Conservation (phyloP, 2,113 vertebrate species). For the Sturnus vulgaris region DNA sequence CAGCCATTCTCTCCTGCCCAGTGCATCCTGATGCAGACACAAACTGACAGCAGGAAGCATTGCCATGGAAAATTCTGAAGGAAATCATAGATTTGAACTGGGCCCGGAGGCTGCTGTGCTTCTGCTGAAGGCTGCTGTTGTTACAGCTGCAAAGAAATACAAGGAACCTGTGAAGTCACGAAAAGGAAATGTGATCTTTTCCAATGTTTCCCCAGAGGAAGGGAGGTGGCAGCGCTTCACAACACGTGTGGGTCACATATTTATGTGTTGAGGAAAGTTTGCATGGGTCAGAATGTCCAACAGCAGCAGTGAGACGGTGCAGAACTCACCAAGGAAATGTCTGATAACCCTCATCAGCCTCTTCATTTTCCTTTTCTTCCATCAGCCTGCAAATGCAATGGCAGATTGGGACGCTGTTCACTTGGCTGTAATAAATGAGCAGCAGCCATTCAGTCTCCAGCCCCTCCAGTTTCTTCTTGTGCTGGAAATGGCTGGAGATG, state of each 20-base stretch:
- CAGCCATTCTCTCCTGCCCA: background rate
- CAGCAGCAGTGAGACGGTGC: background rate
- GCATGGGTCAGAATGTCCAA: background rate
- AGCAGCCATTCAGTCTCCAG: background rate
- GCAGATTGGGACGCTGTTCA: background rate
- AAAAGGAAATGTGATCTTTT: background rate
- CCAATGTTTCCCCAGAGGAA: background rate
- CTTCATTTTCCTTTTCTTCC: background rate
- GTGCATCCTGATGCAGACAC: background rate
- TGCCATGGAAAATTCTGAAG: background rate
- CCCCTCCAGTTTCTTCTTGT: background rate
- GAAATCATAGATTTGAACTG: background rate
- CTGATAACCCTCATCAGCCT: background rate
- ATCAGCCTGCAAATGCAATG: background rate
- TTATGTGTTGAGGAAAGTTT: background rate
- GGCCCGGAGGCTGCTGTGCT: background rate
- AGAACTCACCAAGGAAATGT: background rate
- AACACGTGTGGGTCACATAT: fast-evolving
- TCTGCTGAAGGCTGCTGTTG: background rate
- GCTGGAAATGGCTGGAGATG: background rate
- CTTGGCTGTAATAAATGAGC: background rate
- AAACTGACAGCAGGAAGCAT: background rate
- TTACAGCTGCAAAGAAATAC: background rate
- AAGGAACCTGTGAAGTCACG: background rate
- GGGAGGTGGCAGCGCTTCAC: background rate